Base-by-base conservation (phyloP, 2,888 invertebrate species). In the Folsomia candida region DNA sequence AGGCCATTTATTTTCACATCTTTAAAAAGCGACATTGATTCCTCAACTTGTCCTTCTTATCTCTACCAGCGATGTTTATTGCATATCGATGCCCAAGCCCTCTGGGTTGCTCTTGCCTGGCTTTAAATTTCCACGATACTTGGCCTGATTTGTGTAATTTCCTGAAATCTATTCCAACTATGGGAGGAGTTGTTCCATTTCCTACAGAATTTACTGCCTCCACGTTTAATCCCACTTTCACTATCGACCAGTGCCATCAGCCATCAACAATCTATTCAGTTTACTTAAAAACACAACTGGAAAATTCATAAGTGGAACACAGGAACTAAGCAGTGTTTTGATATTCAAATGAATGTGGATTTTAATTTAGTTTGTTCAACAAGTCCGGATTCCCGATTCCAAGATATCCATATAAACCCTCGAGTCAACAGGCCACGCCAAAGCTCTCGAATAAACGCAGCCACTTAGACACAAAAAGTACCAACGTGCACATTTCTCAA, bases 321-420 rank as follows among this genome's bases (percentile, higher is more conserved):
- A 47, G 18, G 18, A 54, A 6, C n/a, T 22, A 20, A 54, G 54
- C 37, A n/a, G n/a, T 47, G 18, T 47, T 47, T 47, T 20, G 18
- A 22, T 24, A 59, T 25, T 59, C 24, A 59, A 24, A 6, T 24
- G 27, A n/a, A 6, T 59, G 25, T 25, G 6, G 22, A 24, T 25
- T 24, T 59, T 59, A 59, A 59, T 68, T 47, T 47, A 26, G 37
- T 68, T 61, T 29, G 27, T 51, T 68, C 11, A 61, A 62, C 58
- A 73, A 73, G 68, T 72, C 72, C 70, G 67, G 72, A 75, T 75
- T 75, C 72, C 72, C 72, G 75, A 75, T 75, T 64, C 64, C 0
- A 62, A 75, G 72, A 75, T 54, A 54, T 54, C 54, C 4, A 54
- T 14, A 54, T 22, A 54, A 54, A 54, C 65, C 65, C 65, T 65